phyloP scores from a whole-genome alignment of 2,888 invertebrate genomes.

The Cecidostiba fungosa region DNA sequence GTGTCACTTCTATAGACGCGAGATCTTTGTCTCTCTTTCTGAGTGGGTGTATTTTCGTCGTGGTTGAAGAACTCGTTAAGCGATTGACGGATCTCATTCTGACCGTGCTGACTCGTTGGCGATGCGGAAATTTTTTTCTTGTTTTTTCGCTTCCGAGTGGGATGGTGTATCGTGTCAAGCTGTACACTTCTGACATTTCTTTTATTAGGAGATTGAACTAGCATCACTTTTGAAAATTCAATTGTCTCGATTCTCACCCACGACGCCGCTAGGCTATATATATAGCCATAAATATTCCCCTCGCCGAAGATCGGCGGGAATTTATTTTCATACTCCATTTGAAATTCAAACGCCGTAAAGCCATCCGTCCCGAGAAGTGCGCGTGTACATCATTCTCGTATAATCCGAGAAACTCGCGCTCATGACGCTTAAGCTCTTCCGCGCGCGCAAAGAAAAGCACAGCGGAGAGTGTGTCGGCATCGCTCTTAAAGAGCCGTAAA shows the following conservation, averaged over 20 bases:
- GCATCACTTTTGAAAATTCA: neutral
- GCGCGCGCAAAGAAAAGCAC: slow-evolving; percentile 15
- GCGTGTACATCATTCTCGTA: slow-evolving; percentile 7
- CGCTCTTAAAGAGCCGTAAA: neutral
- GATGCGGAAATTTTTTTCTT: neutral
- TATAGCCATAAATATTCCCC: neutral
- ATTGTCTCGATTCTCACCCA: neutral
- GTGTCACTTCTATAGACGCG: neutral
- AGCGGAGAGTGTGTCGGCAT: neutral
- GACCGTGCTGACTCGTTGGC: neutral
- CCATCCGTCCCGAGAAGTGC: neutral
- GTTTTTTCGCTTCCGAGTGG: neutral
- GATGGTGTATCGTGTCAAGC: neutral
- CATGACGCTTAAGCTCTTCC: slow-evolving; percentile 25
- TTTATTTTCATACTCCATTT: slow-evolving; percentile 8
- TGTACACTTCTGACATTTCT: neutral
- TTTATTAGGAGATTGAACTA: neutral
- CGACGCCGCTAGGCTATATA: neutral
- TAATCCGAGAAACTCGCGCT: slow-evolving; percentile 19
- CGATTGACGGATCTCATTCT: slow-evolving; percentile 43
- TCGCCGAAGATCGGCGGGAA: neutral
- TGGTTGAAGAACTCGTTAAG: slow-evolving; percentile 26
- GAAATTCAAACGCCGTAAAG: slow-evolving; percentile 10
- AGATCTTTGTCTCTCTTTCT: neutral
- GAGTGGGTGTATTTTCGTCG: slow-evolving; percentile 39